Percentiles rank a stretch among this genome's conserved stretches.
These are phyloP conservation scores for Trichonephila inaurata DNA, from an alignment of 1,140 invertebrate species.

Conservation along the genomic window DNA sequence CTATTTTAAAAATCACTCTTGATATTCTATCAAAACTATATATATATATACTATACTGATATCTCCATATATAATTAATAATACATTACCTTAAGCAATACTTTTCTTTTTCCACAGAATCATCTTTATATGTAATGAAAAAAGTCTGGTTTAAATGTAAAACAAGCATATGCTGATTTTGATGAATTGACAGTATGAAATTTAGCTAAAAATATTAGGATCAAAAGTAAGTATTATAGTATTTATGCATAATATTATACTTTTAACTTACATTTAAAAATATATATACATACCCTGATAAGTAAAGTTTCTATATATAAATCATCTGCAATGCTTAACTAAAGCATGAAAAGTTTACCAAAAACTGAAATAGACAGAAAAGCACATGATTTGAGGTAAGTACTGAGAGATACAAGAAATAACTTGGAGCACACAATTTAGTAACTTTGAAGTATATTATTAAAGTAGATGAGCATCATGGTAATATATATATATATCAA, in stretches of 20 bases:
- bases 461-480: too few species aligned
- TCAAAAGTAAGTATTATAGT: constrained; percentile 26
- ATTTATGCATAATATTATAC: too few species aligned
- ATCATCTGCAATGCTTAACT: constrained; percentile 92
- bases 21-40: too few species aligned
- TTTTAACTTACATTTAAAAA: too few species aligned
- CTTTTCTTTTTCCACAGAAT: constrained; percentile 81
- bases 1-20: too few species aligned
- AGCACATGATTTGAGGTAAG: too few species aligned
- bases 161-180: constrained; percentile 90
- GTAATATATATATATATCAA: too few species aligned
- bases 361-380: constrained; percentile 84
- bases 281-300: constrained; percentile 80
- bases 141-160: constrained; percentile 87
- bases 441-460: too few species aligned
- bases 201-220: constrained; percentile 80
- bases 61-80: background rate
- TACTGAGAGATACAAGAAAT: too few species aligned
- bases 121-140: constrained; percentile 88
- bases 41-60: too few species aligned
- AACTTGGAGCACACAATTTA: background rate
- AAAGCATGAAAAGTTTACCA: constrained; percentile 90
- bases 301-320: constrained; percentile 88
- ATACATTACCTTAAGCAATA: constrained; percentile 82
- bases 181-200: constrained; percentile 89